Evolutionary conservation across 2,113 vertebrate genomes (phyloP).

Genomic region (Odocoileus virginianus): DNA sequence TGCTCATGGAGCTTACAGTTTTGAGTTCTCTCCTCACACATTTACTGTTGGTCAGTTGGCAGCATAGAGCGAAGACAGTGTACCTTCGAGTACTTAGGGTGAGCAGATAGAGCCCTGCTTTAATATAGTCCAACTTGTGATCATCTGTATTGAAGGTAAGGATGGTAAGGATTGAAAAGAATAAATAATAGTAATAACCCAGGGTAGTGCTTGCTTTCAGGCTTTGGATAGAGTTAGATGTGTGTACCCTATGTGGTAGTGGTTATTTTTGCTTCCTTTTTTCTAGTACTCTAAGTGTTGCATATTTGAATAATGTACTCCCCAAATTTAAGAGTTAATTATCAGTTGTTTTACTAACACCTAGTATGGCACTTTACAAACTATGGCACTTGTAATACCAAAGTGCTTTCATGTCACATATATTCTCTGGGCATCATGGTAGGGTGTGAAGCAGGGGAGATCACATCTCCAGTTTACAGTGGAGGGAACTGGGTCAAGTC

Average conservation of each 20-base stretch:
- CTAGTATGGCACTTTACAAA: not conserved
- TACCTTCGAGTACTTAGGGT: not conserved
- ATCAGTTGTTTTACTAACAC: not conserved
- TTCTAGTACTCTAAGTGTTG: not conserved
- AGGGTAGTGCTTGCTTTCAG: not conserved
- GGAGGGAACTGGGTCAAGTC: not conserved
- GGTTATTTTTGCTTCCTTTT: not conserved
- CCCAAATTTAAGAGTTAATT: not conserved
- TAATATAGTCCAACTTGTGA: not conserved
- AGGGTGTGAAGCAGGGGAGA: not conserved
- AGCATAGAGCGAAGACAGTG: not conserved
- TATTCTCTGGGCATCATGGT: not conserved
- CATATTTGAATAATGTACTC: not conserved
- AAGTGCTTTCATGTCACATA: not conserved
- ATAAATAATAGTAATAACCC: not conserved
- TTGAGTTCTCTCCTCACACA: not conserved
- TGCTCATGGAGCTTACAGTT: not conserved
- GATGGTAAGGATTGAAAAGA: not conserved
- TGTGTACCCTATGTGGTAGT: not conserved
- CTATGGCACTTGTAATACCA: not conserved
- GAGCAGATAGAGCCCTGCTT: not conserved
- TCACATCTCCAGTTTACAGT: not conserved
- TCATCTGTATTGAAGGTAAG: not conserved
- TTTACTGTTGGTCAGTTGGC: not conserved
- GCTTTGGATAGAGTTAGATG: not conserved